Evolutionary conservation across 1,140 invertebrate species (phyloP), one percentile per base, ranked within the genome.

Genomic region (Leucophenga varia): DNA sequence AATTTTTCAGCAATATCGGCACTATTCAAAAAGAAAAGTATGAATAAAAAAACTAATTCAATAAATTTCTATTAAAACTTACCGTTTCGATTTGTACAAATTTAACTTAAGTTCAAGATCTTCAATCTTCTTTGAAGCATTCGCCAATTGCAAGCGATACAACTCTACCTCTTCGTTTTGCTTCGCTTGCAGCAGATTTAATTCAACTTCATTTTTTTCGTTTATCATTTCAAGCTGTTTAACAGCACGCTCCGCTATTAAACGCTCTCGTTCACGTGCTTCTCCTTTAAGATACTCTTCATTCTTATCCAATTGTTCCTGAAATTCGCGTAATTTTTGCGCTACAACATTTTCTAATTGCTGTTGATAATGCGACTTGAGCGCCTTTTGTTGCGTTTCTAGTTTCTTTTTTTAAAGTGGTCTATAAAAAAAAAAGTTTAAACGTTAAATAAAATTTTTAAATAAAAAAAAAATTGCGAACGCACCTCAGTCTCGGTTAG

Each of bases 311-410:
- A 90, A 76, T 70, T 90, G 87, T 5, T 64, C 72, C 65, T 90
- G 88, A 64, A 90, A 90, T 71, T 91, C 88, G 55, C 83, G 81
- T 40, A 90, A 68, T 71, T 91, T 91, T 13, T 80, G 79, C 47
- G 84, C 78, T 3, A 91, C 87, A 2, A 89, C 85, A 34, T 83
- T 79, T 46, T 91, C 88, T 20, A 91, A 76, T 76, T 91, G 88
- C 46, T 85, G 84, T 64, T 91, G 89, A 60, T 90, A 91, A 57
- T 87, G 83, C 16, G 81, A 79, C 59, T 86, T 84, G 8, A 90
- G 70, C 48, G 89, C 85, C 7, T 77, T 74, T 55, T 85, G 85
- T 43, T 84, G 83, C 6, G 81, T 74, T 36, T 90, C 86, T 9
- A 87, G 60, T 38, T 85, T 50, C 79, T 79, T 42, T 76, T n/a